These are phyloP conservation scores for Noctua pronuba DNA, from an alignment of 2,888 invertebrate species.

Conservation along the genomic window DNA sequence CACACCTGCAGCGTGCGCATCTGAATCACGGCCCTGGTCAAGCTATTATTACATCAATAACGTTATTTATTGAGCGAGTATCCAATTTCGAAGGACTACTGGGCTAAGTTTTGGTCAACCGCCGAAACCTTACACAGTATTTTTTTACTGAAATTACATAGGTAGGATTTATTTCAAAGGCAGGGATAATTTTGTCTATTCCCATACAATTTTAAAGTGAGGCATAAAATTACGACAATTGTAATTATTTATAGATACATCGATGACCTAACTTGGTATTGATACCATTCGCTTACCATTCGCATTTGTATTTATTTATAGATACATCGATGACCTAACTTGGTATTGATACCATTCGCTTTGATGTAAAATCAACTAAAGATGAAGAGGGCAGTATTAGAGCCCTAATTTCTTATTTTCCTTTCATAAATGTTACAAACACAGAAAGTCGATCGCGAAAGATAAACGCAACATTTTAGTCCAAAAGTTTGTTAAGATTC, in stretches of 20 bases:
- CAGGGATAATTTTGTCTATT: neutral
- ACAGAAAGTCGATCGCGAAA: neutral
- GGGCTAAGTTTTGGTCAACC: neutral
- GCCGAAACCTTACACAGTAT: neutral
- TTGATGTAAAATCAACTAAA: neutral
- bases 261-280: neutral
- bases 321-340: neutral
- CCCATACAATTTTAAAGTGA: neutral
- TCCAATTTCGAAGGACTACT: neutral
- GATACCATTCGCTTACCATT: neutral
- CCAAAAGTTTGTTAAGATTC: no score
- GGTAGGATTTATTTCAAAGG: neutral
- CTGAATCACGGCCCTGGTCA: neutral
- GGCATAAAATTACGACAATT: neutral
- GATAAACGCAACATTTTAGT: neutral
- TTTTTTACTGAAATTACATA: neutral
- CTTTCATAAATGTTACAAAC: neutral
- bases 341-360: neutral
- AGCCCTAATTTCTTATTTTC: neutral
- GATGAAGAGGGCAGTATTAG: neutral
- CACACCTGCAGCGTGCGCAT: slow-evolving; percentile 45
- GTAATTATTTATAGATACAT: neutral
- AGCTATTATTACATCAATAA: slow-evolving; percentile 5
- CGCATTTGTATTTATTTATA: no score
- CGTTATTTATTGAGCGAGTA: neutral